Evolutionary conservation across 2,888 invertebrate genomes (phyloP).

Genomic region (Strigamia maritima): DNA sequence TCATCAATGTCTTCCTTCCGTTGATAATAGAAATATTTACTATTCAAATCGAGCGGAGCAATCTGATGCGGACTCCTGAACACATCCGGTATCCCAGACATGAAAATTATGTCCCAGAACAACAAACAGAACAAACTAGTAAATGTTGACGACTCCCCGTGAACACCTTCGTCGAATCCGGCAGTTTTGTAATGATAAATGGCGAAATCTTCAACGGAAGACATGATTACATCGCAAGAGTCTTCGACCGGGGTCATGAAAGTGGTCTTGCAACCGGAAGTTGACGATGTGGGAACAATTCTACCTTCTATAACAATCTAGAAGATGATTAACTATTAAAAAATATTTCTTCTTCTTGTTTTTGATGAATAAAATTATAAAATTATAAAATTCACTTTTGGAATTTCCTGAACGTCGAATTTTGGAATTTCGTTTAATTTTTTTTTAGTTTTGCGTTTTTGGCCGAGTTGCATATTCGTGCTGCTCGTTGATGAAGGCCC

Average conservation of each 20-base stretch:
- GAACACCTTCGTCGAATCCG: constrained; percentile 60
- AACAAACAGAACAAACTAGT: constrained; percentile 63
- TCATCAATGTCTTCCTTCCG: constrained; percentile 62
- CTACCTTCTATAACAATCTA: not conserved
- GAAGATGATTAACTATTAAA: no score
- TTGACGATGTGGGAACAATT: not conserved
- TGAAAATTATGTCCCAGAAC: constrained; percentile 77
- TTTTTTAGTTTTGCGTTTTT: constrained; percentile 46
- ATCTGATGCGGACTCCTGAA: constrained; percentile 66
- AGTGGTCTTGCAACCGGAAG: constrained; percentile 49
- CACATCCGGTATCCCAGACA: constrained; percentile 59
- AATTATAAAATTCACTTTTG: constrained; percentile 48
- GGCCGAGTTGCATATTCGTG: constrained; percentile 49
- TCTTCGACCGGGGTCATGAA: constrained; percentile 47
- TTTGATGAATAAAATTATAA: no score
- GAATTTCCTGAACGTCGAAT: constrained; percentile 47
- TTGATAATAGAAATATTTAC: constrained; percentile 64
- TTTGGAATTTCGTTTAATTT: constrained; percentile 47
- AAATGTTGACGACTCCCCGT: constrained; percentile 68
- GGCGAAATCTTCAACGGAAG: constrained; percentile 61
- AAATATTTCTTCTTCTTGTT: no score
- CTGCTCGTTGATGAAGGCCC: constrained; percentile 52
- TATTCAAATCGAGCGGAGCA: constrained; percentile 70
- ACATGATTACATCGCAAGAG: constrained; percentile 52
- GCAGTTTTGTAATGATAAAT: constrained; percentile 56